A percentile compares a stretch with the other conserved stretches of the same genome.
phyloP scores from a whole-genome alignment of 2,888 invertebrate genomes.

The Ctenicera cuprea region DNA sequence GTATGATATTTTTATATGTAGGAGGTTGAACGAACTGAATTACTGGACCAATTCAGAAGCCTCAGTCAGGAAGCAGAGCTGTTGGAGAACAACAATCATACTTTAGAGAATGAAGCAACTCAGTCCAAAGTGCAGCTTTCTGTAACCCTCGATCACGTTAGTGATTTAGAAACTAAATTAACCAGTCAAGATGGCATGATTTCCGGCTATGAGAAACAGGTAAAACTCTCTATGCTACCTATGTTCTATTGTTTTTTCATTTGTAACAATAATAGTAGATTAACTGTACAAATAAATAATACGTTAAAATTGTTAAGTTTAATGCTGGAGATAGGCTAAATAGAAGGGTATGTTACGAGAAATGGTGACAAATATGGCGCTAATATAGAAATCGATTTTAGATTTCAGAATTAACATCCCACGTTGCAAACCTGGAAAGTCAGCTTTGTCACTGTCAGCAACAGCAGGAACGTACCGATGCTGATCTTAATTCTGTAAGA shows the following conservation, averaged over 20 bases:
- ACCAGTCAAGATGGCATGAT: slow-evolving; percentile 75
- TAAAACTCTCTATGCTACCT: slow-evolving; percentile 61
- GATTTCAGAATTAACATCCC: slow-evolving; percentile 69
- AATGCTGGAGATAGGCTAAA: slow-evolving; percentile 31
- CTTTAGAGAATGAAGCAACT: slow-evolving; percentile 84
- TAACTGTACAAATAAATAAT: not conserved
- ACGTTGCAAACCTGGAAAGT: slow-evolving; percentile 79
- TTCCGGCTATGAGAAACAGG: slow-evolving; percentile 77
- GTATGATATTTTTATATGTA: slow-evolving; percentile 67
- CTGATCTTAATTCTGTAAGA: slow-evolving; percentile 77
- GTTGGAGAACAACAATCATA: slow-evolving; percentile 87
- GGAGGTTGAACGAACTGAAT: slow-evolving; percentile 87
- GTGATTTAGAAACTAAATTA: slow-evolving; percentile 80
- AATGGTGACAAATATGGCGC: not conserved
- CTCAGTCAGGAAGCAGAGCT: slow-evolving; percentile 85
- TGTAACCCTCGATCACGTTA: slow-evolving; percentile 77
- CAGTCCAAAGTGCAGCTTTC: slow-evolving; percentile 78
- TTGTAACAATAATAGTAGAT: no score
- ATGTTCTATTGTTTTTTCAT: no score
- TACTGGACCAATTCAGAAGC: slow-evolving; percentile 87
- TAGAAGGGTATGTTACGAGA: slow-evolving; percentile 59
- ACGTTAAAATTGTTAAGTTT: slow-evolving; percentile 29
- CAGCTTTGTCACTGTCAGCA: slow-evolving; percentile 78
- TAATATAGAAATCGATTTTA: slow-evolving; percentile 8
- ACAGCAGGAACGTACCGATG: slow-evolving; percentile 77